phyloP scores from a whole-genome alignment of 1,140 invertebrate genomes.

The Drosophila grimshawi region DNA sequence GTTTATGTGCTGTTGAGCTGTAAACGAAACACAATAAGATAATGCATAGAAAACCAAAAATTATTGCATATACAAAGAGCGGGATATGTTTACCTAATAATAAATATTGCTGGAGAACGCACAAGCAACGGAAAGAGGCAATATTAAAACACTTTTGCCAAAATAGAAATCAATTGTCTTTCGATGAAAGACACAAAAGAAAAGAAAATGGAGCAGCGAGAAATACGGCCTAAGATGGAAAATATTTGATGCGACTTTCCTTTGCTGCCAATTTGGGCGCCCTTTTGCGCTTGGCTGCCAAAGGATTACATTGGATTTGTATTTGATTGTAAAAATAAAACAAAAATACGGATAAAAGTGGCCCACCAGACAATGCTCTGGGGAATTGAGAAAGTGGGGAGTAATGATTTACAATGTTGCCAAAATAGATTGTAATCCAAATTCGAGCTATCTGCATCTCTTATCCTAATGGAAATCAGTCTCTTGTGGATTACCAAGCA shows the following conservation, averaged over 20 bases:
- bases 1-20: constrained; percentile 75
- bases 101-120: constrained; percentile 18
- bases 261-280: constrained; percentile 68
- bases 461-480: constrained; percentile 56
- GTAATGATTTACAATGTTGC: constrained; percentile 76
- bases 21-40: constrained; percentile 68
- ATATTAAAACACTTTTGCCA: constrained; percentile 64
- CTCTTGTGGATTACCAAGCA: constrained; percentile 34
- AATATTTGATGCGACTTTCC: constrained; percentile 38
- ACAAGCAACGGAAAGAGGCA: constrained; percentile 11
- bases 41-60: constrained; percentile 54
- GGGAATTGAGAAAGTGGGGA: constrained; percentile 39
- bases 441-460: constrained; percentile 62
- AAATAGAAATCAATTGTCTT: constrained; percentile 63
- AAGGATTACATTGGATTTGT: constrained; percentile 81
- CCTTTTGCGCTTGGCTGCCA: constrained; percentile 74
- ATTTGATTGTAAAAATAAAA: constrained; percentile 78
- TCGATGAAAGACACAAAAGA: constrained; percentile 28
- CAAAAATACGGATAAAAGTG: constrained; percentile 47
- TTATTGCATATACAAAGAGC: constrained; percentile 41
- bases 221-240: constrained; percentile 20
- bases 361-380: constrained; percentile 27
- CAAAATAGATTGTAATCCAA: constrained; percentile 71
- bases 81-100: constrained; percentile 31
- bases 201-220: constrained; percentile 3